Percentiles rank a stretch among this genome's conserved stretches.
Evolutionary conservation across 2,113 vertebrate genomes (phyloP).

Genomic region (Numenius arquata): DNA sequence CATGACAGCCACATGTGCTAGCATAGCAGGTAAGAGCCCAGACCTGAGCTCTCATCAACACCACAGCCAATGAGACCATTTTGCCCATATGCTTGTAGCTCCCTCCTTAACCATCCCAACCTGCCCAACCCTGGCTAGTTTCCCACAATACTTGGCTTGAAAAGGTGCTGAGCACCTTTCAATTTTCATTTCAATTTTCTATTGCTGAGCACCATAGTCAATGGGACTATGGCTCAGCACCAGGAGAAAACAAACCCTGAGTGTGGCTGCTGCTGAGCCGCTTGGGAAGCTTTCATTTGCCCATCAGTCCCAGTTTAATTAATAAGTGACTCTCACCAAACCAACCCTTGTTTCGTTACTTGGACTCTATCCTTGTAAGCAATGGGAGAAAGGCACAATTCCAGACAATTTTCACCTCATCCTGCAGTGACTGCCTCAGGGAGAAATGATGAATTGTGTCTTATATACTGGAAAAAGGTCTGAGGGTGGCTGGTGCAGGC

Average conservation of each 20-base stretch:
- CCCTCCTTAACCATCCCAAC: background rate
- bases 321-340: background rate
- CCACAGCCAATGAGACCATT: background rate
- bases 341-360: rapidly evolving
- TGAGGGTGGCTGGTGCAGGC: background rate
- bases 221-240: background rate
- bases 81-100: background rate
- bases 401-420: background rate
- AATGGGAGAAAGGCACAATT: background rate
- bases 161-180: background rate
- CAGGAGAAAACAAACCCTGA: background rate
- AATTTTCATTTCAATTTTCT: too few relatives aligned
- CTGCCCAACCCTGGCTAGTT: background rate
- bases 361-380: background rate
- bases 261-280: background rate
- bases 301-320: background rate
- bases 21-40: background rate
- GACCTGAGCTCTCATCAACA: background rate
- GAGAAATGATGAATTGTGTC: background rate
- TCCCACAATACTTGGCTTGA: background rate
- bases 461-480: background rate
- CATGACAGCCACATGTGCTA: rapidly evolving
- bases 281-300: background rate
- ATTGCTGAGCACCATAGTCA: too few relatives aligned
- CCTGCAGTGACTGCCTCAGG: background rate